phyloP scores from a whole-genome alignment of 2,113 vertebrate species.

The Columba janthina region DNA sequence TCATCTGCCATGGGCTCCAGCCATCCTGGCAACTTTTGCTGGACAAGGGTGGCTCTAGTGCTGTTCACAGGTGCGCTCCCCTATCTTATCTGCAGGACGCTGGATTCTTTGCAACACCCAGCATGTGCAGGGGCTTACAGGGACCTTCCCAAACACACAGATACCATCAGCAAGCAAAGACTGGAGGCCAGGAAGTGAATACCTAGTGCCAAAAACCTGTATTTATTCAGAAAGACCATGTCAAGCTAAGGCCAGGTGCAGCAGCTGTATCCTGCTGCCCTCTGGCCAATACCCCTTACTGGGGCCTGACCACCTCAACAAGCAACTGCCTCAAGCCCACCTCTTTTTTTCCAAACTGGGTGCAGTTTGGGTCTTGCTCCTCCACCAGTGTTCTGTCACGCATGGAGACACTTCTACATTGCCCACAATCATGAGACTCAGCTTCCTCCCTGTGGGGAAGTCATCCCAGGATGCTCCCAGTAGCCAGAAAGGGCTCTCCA shows the following conservation, averaged over 20 bases:
- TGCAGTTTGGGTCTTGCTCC: not conserved
- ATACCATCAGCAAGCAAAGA: not conserved
- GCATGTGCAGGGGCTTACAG: accelerated
- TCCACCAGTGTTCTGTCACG: not conserved
- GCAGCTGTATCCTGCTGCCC: not conserved
- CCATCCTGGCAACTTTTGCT: not conserved
- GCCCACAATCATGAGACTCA: accelerated
- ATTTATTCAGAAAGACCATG: not conserved
- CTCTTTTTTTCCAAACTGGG: not conserved
- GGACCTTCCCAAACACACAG: not conserved
- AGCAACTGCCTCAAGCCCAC: not conserved
- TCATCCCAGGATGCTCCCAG: accelerated
- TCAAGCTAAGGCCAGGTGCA: not conserved
- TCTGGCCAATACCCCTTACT: not conserved
- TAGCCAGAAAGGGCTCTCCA: accelerated
- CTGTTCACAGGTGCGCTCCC: accelerated
- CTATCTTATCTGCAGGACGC: not conserved
- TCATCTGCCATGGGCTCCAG: accelerated
- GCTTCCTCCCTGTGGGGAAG: accelerated
- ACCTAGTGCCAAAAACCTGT: not conserved
- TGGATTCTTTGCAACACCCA: not conserved
- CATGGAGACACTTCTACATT: not conserved
- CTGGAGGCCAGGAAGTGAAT: not conserved
- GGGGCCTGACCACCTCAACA: not conserved
- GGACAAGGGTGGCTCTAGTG: not conserved